A percentile compares a stretch with the other conserved stretches of the same genome.
phyloP scores from a whole-genome alignment of 37 sponge, comb jelly and placozoan genomes.

The Sycon ciliatum region DNA sequence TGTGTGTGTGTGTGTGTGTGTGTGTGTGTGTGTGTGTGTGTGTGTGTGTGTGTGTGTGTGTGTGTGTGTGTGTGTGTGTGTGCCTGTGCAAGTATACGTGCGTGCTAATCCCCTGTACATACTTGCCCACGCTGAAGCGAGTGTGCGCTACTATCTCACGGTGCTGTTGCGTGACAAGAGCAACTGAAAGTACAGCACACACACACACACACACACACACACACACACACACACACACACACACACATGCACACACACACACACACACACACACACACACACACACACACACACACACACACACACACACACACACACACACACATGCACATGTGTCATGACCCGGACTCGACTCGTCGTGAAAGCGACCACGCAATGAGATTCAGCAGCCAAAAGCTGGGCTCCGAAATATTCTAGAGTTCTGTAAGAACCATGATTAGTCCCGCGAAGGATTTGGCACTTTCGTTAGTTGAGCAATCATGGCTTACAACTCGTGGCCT shows the following conservation, averaged over 20 bases:
- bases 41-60: slow-evolving; percentile 5
- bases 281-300: neutral
- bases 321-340: slow-evolving; percentile 11
- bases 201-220: slow-evolving; percentile 27
- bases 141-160: neutral
- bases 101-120: neutral
- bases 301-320: too few relatives aligned
- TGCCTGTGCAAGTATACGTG: neutral
- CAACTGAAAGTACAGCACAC: neutral
- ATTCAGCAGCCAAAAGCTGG: too few relatives aligned
- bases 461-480: too few relatives aligned
- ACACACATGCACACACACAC: slow-evolving; percentile 1
- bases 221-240: slow-evolving; percentile 14
- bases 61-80: slow-evolving; percentile 11
- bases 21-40: too few relatives aligned
- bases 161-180: slow-evolving; percentile 63
- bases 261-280: slow-evolving; percentile 13
- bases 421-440: too few relatives aligned
- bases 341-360: too few relatives aligned
- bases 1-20: too few relatives aligned
- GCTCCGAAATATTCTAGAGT: too few relatives aligned
- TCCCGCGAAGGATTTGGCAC: too few relatives aligned
- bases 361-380: too few relatives aligned
- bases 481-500: too few relatives aligned
- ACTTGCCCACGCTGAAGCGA: neutral